Evolutionary conservation across 1,140 invertebrate genomes (phyloP).

Genomic region (Neodiprion fabricii): DNA sequence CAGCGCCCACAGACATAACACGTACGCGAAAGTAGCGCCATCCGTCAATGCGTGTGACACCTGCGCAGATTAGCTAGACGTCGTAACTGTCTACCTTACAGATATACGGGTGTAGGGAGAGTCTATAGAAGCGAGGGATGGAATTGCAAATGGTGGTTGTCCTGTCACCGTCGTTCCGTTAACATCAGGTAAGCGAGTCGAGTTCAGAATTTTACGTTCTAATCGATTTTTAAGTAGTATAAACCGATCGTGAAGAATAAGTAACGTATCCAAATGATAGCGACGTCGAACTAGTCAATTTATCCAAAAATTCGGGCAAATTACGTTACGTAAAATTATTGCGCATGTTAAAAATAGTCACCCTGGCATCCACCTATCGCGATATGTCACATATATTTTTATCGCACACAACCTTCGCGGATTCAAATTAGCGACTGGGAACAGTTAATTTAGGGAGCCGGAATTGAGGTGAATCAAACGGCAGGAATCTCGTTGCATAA

Average conservation of each 20-base stretch:
- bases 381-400: conserved; percentile 12
- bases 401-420: not conserved
- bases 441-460: not conserved
- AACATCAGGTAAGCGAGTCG: conserved; percentile 52
- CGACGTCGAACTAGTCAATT: not conserved
- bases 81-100: no score
- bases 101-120: no score
- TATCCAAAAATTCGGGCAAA: not conserved
- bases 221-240: not conserved
- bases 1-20: no score
- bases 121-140: conserved; percentile 13
- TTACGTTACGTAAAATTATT: conserved; percentile 46
- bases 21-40: no score
- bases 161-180: conserved; percentile 49
- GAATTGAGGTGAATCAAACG: no score
- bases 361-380: conserved; percentile 20
- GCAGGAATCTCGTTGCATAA: no score
- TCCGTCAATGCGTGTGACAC: no score
- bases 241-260: conserved; percentile 10
- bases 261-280: conserved; percentile 9
- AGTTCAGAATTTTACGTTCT: conserved; percentile 5
- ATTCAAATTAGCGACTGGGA: not conserved
- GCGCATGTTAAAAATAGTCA: conserved; percentile 43
- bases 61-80: no score
- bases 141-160: conserved; percentile 56